Percentiles rank a stretch among this genome's conserved stretches.
phyloP scores from a whole-genome alignment of 2,797 vertebrate genomes.

The Ambastaia sidthimunki region DNA sequence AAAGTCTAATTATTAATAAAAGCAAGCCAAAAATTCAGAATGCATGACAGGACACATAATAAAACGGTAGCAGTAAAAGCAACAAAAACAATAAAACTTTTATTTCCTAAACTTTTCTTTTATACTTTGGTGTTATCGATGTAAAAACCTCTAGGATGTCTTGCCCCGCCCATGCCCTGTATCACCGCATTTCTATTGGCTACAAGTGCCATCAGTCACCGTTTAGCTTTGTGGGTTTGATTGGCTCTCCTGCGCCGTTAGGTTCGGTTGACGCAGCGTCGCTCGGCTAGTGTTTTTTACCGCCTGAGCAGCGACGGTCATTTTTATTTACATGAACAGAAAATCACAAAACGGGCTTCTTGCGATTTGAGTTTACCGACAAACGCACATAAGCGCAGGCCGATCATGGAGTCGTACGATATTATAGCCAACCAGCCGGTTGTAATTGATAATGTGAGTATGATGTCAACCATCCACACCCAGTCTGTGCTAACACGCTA shows the following conservation, averaged over 20 bases:
- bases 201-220: conserved; percentile 47
- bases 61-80: no score
- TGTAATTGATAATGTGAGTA: conserved; percentile 92
- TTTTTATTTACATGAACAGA: conserved; percentile 68
- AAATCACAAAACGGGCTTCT: conserved; percentile 48
- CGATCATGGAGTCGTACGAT: conserved; percentile 88
- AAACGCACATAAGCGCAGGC: conserved; percentile 56
- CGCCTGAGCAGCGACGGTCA: conserved; percentile 63
- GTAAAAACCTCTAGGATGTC: background rate
- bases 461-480: conserved; percentile 80
- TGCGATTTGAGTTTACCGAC: conserved; percentile 28
- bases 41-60: no score
- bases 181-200: conserved; percentile 43
- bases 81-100: no score
- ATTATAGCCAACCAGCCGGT: conserved; percentile 92
- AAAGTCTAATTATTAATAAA: no score
- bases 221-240: background rate
- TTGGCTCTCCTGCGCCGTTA: conserved; percentile 32
- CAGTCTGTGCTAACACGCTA: conserved; percentile 58
- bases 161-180: background rate
- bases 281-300: conserved; percentile 40
- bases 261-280: conserved; percentile 56
- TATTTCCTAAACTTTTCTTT: no score
- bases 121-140: no score
- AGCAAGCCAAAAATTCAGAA: no score